Conservation (phyloP, 2,797 vertebrate genomes). For the Acropternis orthonyx region DNA sequence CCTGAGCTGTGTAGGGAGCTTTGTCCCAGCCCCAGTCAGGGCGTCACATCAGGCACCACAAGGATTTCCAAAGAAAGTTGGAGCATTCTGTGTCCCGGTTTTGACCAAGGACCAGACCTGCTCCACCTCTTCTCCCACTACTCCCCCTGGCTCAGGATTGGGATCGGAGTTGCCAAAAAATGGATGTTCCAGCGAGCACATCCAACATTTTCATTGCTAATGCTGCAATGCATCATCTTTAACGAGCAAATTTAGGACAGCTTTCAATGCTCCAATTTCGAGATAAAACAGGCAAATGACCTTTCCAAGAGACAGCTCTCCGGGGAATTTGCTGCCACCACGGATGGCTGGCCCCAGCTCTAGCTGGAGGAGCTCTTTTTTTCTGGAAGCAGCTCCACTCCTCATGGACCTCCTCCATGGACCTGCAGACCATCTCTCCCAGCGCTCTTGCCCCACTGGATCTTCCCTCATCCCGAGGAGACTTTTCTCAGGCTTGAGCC, state of each 20-base stretch:
- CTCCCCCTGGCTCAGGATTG: no score
- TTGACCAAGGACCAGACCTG: accelerated
- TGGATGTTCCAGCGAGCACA: background rate
- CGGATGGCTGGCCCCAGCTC: background rate
- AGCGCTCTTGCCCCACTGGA: accelerated
- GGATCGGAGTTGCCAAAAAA: background rate
- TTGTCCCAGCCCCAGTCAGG: background rate
- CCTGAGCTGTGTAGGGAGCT: background rate
- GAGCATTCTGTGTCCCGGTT: background rate
- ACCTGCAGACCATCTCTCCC: background rate
- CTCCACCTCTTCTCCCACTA: no score
- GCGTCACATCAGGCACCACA: background rate
- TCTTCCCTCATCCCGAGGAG: background rate
- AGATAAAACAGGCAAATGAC: conserved; percentile 6
- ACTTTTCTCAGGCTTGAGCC: background rate
- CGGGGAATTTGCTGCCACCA: background rate
- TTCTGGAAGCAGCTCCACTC: background rate
- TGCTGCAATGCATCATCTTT: background rate
- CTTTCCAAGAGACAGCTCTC: background rate
- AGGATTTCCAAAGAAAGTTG: background rate
- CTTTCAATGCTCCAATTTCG: background rate
- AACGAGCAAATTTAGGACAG: conserved; percentile 29
- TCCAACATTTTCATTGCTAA: background rate
- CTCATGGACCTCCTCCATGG: background rate
- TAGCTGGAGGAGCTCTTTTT: background rate